phyloP scores from a whole-genome alignment of 2,797 vertebrate genomes.

The Anolis apletophallus region DNA sequence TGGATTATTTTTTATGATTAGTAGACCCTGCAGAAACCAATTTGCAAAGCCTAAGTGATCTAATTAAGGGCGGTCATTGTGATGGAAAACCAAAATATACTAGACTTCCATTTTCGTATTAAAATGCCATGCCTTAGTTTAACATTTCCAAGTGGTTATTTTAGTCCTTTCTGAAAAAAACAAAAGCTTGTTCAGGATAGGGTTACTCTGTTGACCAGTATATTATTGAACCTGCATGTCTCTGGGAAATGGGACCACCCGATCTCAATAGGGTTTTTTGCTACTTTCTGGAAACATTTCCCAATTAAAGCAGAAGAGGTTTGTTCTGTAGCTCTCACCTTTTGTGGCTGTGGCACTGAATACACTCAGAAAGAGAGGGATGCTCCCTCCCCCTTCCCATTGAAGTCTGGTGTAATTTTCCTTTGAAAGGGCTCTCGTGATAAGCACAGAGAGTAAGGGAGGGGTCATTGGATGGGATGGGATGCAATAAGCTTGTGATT shows the following conservation, averaged over 20 bases:
- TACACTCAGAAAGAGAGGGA: slow-evolving; percentile 76
- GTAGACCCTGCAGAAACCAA: slow-evolving; percentile 70
- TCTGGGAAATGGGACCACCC: slow-evolving; percentile 78
- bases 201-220: slow-evolving; percentile 79
- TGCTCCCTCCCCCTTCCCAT: slow-evolving; percentile 72
- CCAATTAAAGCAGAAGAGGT: slow-evolving; percentile 78
- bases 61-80: slow-evolving; percentile 93
- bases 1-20: slow-evolving; percentile 75
- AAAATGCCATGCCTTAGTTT: slow-evolving; percentile 90
- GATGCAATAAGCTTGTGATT: slow-evolving; percentile 84
- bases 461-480: slow-evolving; percentile 80
- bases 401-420: slow-evolving; percentile 83
- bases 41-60: slow-evolving; percentile 84
- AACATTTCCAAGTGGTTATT: slow-evolving; percentile 85
- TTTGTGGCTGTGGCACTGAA: slow-evolving; percentile 76
- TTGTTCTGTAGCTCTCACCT: slow-evolving; percentile 78
- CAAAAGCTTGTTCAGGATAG: slow-evolving; percentile 82
- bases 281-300: slow-evolving; percentile 72
- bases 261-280: slow-evolving; percentile 77
- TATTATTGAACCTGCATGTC: slow-evolving; percentile 80
- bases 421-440: slow-evolving; percentile 77
- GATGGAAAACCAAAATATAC: slow-evolving; percentile 82
- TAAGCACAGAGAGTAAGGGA: slow-evolving; percentile 67
- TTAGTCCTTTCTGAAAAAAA: slow-evolving; percentile 80
- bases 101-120: slow-evolving; percentile 85